Evolutionary conservation across 2,888 invertebrate genomes (phyloP), one percentile per base, ranked within the genome.

Genomic region (Parnassius mnemosyne): DNA sequence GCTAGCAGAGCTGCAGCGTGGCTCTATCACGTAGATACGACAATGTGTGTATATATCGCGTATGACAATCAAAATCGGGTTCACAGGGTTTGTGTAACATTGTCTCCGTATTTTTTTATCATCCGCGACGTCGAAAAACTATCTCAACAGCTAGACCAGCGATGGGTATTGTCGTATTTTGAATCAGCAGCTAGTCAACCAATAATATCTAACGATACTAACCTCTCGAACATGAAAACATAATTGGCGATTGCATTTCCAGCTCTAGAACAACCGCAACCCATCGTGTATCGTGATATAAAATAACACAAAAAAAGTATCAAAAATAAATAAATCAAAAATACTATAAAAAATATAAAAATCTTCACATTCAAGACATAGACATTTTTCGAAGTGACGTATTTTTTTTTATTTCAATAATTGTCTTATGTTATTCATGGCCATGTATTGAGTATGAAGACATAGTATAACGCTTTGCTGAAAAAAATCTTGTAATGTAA

Each of bases 171-270:
- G 5, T 9, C 2, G 20, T 20, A 25, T 10, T 3, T 5, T 7
- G 25, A 7, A 20, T 3, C 12, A 10, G 5, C 11, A 12, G 10
- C 51, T 20, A 7, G 10, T 3, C 10, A 20, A 16, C 20, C 20
- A 20, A 50, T 10, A 2, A 20, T 34, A 34, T 34, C 34, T 7
- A 58, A 53, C 34, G 25, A 5, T 11, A 55, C 53, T 60, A 7
- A 57, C 61, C 63, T 63, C 16, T 58, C 59, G 46, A 59, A 59
- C 59, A 59, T 63, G 13, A 34, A 63, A 20, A 63, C 25, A 51
- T 49, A 63, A 34, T 47, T 62, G 53, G 61, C 61, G 41, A 62
- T 53, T 11, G 34, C 13, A 25, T 53, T 42, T 42, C 61, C 57
- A 16, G 34, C 61, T 11, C 52, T 10, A 1, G 61, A 62, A 34